Evolutionary conservation across 1,140 invertebrate species (phyloP), one percentile per base, ranked within the genome.

Genomic region (Holcopasites calliopsidis): DNA sequence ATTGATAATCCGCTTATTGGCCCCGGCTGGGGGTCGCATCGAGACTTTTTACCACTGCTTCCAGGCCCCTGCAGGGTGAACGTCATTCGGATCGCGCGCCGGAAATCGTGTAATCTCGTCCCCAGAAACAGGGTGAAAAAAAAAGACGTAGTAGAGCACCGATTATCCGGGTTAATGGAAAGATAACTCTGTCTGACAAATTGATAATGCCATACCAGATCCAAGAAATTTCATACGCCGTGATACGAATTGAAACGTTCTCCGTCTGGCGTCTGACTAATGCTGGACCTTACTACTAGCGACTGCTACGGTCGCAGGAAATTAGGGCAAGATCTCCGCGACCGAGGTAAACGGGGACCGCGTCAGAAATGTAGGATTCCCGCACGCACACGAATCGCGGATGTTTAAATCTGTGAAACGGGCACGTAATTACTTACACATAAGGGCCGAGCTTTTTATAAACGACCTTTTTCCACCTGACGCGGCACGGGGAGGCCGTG

Each of bases 1-100:
- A 69, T 69, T 69, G 66, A 69, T 57, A 69, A 69, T 69, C 66
- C 66, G 66, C 66, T 69, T 69, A 69, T 57, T 57, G 66, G n/a
- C 11, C 1, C 4, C 38, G 16, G 10, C n/a, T 21, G n/a, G 23
- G 26, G 50, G 6, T 26, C 13, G 44, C 8, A 26, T 42, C 65
- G 1, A 6, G 26, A 16, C 18, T 69, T 57, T 57, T 57, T 57
- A 44, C 28, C 35, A 28, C 1, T 26, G 50, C 16, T 33, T 13
- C n/a, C n/a, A n/a, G n/a, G 21, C 11, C 0, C 3, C 33, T 7
- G 2, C 1, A 18, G 33, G 47, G 26, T 57, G 35, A n/a, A 50
- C 64, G 33, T 38, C 31, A 26, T n/a, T 16, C 11, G 60, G 44
- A 55, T 42, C 40, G 42, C 13, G 35, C 26, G 47, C 2, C 16